phyloP scores from a whole-genome alignment of 1,140 invertebrate genomes.

The Potamilus streckersoni region DNA sequence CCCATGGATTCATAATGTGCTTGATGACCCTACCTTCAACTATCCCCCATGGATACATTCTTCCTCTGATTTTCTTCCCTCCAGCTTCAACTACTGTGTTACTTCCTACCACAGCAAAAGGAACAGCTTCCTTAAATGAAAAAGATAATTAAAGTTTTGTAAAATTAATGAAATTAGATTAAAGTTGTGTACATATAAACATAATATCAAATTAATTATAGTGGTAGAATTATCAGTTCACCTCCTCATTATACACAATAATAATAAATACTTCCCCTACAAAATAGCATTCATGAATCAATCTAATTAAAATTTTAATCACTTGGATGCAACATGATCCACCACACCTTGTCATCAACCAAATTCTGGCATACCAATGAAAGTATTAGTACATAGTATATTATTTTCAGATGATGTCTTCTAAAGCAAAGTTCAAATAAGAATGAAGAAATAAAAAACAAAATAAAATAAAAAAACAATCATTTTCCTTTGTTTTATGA shows the following conservation, averaged over 20 bases:
- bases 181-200: neutral
- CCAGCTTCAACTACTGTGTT: slow-evolving; percentile 89
- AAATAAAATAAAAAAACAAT: no score
- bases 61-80: slow-evolving; percentile 80
- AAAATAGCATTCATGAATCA: neutral
- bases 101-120: slow-evolving; percentile 99
- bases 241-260: neutral
- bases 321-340: no score
- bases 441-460: no score
- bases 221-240: neutral
- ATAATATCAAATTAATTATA: neutral
- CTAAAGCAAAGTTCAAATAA: no score
- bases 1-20: neutral
- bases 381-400: no score
- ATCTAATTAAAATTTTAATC: no score
- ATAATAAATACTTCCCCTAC: neutral
- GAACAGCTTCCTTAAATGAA: slow-evolving; percentile 71
- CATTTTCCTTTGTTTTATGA: no score
- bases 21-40: slow-evolving; percentile 77
- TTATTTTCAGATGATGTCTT: no score
- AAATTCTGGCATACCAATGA: no score
- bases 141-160: neutral
- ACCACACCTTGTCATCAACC: no score
- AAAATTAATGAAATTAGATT: neutral
- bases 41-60: slow-evolving; percentile 98